Base-by-base conservation (phyloP, 2,113 vertebrate genomes). In the Microtus montanus region DNA sequence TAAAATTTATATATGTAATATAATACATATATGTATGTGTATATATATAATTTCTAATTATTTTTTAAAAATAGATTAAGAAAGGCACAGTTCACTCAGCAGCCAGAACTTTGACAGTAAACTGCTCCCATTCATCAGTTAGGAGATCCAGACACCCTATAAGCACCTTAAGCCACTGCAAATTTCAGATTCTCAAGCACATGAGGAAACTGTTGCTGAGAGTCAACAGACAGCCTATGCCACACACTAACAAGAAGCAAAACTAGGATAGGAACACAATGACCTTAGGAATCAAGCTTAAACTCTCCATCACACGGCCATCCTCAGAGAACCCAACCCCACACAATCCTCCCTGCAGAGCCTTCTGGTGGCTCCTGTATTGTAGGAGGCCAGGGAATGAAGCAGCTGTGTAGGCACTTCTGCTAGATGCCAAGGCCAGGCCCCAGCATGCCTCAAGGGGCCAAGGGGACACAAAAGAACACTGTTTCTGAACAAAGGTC, bases 401-500 rank as follows among this genome's bases (percentile, higher is more conserved):
- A 44, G n/a, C 89, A 70, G 70, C 61, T 5, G 2, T 33, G 38
- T 66, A 8, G 17, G 26, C 4, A n/a, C 83, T 88, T 92, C 91
- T 58, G 85, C 90, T 85, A 47, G 83, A 77, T 19, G 74, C 66
- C 52, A 35, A 49, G 73, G 84, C 91, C 78, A 74, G 61, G 49
- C 94, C n/a, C 75, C 52, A 92, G 85, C 1, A n/a, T 54, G 47
- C 82, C 92, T 58, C 30, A 3, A 94, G 92, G 6, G 71, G 93
- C n/a, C 49, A 58, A 58, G 7, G 71, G 66, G 61, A 85, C 49
- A 90, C 96, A 97, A 96, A 91, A 91, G 83, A 88, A 96, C 87
- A 71, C 91, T 97, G 94, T 97, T 95, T 44, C 3, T 9, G 11
- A 71, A 96, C 91, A 96, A 96, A 92, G 74, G n/a, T 71, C 38